Conservation (phyloP, 1,140 invertebrate genomes). For the Drosophila melanica region DNA sequence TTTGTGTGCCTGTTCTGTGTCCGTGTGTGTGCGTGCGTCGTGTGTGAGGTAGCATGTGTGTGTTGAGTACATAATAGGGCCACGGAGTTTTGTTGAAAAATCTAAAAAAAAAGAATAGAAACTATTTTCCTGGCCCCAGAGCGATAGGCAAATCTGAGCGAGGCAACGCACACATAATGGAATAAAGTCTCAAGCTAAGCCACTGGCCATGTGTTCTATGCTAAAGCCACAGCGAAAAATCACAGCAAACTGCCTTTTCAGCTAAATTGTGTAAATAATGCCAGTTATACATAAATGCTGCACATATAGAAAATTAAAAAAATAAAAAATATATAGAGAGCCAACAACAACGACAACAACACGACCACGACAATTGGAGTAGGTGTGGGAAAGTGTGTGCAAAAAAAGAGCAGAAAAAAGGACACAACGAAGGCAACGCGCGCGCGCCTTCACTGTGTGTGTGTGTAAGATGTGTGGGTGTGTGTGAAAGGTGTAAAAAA, state of each 20-base stretch:
- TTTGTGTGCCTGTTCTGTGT: constrained; percentile 10
- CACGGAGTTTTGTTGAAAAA: constrained; percentile 80
- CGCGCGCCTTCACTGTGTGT: constrained; percentile 47
- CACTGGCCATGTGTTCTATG: constrained; percentile 55
- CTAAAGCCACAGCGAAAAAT: constrained; percentile 30
- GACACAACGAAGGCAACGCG: constrained; percentile 54
- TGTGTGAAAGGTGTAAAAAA: constrained; percentile 79
- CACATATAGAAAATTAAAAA: constrained; percentile 9
- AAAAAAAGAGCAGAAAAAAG: constrained; percentile 40
- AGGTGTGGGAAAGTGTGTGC: constrained; percentile 42
- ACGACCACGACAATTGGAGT: constrained; percentile 39
- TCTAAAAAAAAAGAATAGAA: constrained; percentile 23
- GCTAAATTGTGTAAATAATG: constrained; percentile 43
- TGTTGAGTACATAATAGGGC: constrained; percentile 78
- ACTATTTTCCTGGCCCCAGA: constrained; percentile 29
- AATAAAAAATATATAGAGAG: constrained; percentile 24
- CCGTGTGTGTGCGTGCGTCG: constrained; percentile 13
- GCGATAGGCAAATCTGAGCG: constrained; percentile 38
- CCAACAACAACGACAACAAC: constrained; percentile 43
- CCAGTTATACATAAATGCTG: constrained; percentile 14
- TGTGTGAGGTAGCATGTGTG: constrained; percentile 52
- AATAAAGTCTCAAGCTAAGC: constrained; percentile 49
- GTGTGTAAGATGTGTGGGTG: constrained; percentile 66
- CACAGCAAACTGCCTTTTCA: constrained; percentile 24
- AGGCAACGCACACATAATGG: constrained; percentile 28